A percentile compares a stretch with the other conserved stretches of the same genome.
phyloP scores from a whole-genome alignment of 2,888 invertebrate species.

The Volucella inflata region DNA sequence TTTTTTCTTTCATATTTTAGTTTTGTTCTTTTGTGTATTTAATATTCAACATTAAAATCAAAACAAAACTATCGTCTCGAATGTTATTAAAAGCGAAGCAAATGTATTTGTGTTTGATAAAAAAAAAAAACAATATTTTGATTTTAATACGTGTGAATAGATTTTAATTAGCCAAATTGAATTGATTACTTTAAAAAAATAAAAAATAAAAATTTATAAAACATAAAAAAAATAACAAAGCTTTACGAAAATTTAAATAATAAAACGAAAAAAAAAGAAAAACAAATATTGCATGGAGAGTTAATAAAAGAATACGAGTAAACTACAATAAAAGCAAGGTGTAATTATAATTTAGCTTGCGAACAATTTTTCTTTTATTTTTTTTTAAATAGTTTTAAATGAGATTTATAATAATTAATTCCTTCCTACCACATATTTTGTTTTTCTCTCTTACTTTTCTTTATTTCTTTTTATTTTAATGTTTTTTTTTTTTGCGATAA shows the following conservation, averaged over 20 bases:
- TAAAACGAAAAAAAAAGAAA: background rate
- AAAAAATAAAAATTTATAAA: no score
- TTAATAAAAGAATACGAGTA: slow-evolving; percentile 13
- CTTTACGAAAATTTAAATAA: slow-evolving; percentile 34
- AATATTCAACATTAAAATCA: slow-evolving; percentile 15
- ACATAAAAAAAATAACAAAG: slow-evolving; percentile 26
- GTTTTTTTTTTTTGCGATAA: slow-evolving; percentile 54
- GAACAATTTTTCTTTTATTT: slow-evolving; percentile 33
- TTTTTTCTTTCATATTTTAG: no score
- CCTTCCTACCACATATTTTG: slow-evolving; percentile 27
- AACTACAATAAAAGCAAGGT: slow-evolving; percentile 17
- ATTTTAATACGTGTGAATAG: slow-evolving; percentile 34
- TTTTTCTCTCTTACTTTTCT: slow-evolving; percentile 41
- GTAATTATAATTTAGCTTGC: slow-evolving; percentile 43
- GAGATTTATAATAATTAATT: slow-evolving; percentile 38
- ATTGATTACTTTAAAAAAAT: slow-evolving; percentile 14
- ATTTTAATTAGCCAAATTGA: slow-evolving; percentile 34
- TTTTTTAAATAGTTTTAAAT: background rate
- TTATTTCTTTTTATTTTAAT: slow-evolving; percentile 42
- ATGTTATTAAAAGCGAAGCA: slow-evolving; percentile 21
- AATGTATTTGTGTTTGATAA: background rate
- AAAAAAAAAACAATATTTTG: slow-evolving; percentile 3
- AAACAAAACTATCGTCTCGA: slow-evolving; percentile 44
- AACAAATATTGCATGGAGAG: slow-evolving; percentile 50
- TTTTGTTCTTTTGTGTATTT: background rate